A percentile compares a stretch with the other conserved stretches of the same genome.
Evolutionary conservation across 1,140 invertebrate genomes (phyloP).

Genomic region (Achroia grisella): DNA sequence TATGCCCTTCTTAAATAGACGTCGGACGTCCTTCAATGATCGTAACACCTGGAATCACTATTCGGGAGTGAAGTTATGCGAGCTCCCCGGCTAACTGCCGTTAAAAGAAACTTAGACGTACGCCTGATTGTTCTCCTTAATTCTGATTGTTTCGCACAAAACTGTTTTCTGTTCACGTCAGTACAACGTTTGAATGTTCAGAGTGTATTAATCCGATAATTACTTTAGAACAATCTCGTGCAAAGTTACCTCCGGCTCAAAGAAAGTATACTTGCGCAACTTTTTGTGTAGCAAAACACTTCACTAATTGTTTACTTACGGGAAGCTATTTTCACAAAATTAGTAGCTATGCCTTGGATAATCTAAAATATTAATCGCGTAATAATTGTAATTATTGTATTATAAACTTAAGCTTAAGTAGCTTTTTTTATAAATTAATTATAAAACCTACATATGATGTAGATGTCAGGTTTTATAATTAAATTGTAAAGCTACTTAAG

Average conservation of each 20-base stretch:
- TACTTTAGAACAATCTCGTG: conserved; percentile 69
- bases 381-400: too few relatives aligned
- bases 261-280: conserved; percentile 36
- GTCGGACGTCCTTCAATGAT: too few relatives aligned
- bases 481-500: too few relatives aligned
- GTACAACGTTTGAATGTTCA: conserved; percentile 48
- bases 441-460: too few relatives aligned
- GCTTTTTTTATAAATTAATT: too few relatives aligned
- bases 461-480: too few relatives aligned
- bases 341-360: too few relatives aligned
- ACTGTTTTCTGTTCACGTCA: conserved; percentile 58
- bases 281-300: conserved; percentile 56
- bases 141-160: conserved; percentile 69
- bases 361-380: too few relatives aligned
- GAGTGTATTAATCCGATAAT: conserved; percentile 71
- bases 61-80: conserved; percentile 58
- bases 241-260: conserved; percentile 48
- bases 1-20: too few relatives aligned
- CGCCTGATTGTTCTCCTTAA: conserved; percentile 67
- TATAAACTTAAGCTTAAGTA: too few relatives aligned
- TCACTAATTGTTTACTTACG: conserved; percentile 46
- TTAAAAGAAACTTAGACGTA: conserved; percentile 72
- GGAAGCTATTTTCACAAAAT: conserved; percentile 18
- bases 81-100: conserved; percentile 58
- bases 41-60: too few relatives aligned